Evolutionary conservation across 2,888 invertebrate species (phyloP), one percentile per base, ranked within the genome.

Genomic region (Andrena haemorrhoa): DNA sequence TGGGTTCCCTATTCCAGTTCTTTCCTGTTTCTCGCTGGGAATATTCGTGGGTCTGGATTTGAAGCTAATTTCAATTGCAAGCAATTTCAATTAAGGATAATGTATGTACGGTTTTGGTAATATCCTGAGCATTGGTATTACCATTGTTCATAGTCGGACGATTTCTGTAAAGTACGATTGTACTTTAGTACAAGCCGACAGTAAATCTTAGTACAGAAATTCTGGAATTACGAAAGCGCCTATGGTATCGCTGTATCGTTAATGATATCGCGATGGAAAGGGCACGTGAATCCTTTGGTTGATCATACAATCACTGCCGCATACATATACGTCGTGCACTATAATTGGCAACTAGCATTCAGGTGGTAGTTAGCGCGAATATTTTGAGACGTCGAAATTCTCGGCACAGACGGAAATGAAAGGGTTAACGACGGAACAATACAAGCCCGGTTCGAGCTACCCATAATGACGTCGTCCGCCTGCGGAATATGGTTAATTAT

Each of bases 401-500:
- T 83, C 69, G 65, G 65, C 41, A 47, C 33, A 60, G 72, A 33
- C 51, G 61, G 61, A 71, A 75, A 69, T 76, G 76, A 82, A 76
- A 75, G 76, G 82, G 73, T 76, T 83, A 83, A 83, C 82, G 82
- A 79, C 66, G 29, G 74, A 68, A 82, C 74, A 83, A 78, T 82
- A 64, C 77, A 58, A 63, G 68, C 75, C 69, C 60, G 71, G 56
- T 63, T 76, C 63, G 49, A 75, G 53, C 73, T 35, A 60, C 61
- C 73, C 72, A 66, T 74, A 81, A 80, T 61, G 84, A 77, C 74
- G 65, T 75, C 72, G 72, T 82, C 65, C 69, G 70, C 23, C 61
- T 29, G 33, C 35, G 82, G 75, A 78, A 82, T 69, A 77, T 77
- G 75, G 84, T 85, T 85, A 84, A 84, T 85, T 85, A 85, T 75